These are phyloP conservation scores for Boloria selene DNA, from an alignment of 2,888 invertebrate genomes.

Conservation along the genomic window DNA sequence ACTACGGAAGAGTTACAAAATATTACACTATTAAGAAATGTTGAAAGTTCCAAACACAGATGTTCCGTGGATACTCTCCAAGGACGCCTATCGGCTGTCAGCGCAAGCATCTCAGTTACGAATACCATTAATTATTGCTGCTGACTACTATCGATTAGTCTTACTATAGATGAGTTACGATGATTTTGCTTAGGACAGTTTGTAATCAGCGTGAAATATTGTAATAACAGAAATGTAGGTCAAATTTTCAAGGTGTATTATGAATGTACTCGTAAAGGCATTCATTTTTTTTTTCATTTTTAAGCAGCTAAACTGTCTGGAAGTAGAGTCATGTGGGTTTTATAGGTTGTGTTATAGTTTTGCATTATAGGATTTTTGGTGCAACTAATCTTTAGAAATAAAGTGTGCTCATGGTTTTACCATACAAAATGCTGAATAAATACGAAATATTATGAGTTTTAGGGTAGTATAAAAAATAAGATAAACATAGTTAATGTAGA, in stretches of 20 bases:
- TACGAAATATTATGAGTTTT: no score
- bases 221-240: slow-evolving; percentile 2
- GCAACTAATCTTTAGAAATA: no score
- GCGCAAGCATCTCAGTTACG: slow-evolving; percentile 9
- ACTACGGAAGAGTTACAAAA: background rate
- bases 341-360: no score
- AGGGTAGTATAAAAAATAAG: no score
- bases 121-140: slow-evolving; percentile 9
- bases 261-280: no score
- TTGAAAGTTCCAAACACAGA: background rate
- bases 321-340: no score
- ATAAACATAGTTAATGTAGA: no score
- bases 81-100: background rate
- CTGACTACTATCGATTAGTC: slow-evolving; percentile 16
- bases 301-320: no score
- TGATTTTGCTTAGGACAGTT: slow-evolving; percentile 5
- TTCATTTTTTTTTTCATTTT: no score
- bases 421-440: no score
- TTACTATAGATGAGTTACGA: slow-evolving; percentile 5
- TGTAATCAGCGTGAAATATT: slow-evolving; percentile 8
- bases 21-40: slow-evolving; percentile 1
- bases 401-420: no score
- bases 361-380: no score
- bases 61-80: background rate
- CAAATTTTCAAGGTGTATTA: slow-evolving; percentile 4